Base-by-base conservation (phyloP, 2,888 invertebrate species). In the Patella ulyssiponensis region DNA sequence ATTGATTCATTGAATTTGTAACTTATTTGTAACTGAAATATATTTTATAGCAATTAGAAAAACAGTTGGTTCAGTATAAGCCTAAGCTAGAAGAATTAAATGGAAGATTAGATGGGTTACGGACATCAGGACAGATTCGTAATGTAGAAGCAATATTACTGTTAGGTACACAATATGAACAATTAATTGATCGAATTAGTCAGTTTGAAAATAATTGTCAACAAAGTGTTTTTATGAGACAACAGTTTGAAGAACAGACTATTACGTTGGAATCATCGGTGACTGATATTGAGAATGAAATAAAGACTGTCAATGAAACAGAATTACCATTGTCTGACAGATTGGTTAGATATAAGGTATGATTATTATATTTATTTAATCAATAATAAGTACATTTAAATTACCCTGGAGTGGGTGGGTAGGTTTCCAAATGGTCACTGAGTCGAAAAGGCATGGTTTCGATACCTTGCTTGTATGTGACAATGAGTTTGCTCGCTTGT, bases 131-230 rank as follows among this genome's bases (percentile, higher is more conserved):
- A 44, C 88, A 88, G 76, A 82, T 85, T 11, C 95, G 83, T 94
- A 44, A 96, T 95, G 89, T 93, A 70, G 95, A 95, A 0, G 96
- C 96, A 83, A 92, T 97, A 33, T 95, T 96, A 90, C 95, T 94
- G 73, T 94, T 97, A 53, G 90, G 96, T 0, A 93, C 94, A 0
- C 95, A 96, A 88, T 96, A 97, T 91, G 96, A 97, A 87, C 96
- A 97, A 87, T 93, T 97, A 76, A 96, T 96, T 86, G 94, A 95
- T 85, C 94, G 95, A 3, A 95, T 97, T 79, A 96, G 97, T 92
- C 96, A 96, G 81, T 0, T 95, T 94, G 91, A 93, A 23, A 82
- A 84, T 33, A 90, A 89, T 78, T 86, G 97, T 11, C 94, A 96
- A 83, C 95, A 96, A 85, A 93, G 97, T 0, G 90, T 97, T 17